Evolutionary conservation across 1,140 invertebrate genomes (phyloP).

Genomic region (Acromyrmex echinatior): DNA sequence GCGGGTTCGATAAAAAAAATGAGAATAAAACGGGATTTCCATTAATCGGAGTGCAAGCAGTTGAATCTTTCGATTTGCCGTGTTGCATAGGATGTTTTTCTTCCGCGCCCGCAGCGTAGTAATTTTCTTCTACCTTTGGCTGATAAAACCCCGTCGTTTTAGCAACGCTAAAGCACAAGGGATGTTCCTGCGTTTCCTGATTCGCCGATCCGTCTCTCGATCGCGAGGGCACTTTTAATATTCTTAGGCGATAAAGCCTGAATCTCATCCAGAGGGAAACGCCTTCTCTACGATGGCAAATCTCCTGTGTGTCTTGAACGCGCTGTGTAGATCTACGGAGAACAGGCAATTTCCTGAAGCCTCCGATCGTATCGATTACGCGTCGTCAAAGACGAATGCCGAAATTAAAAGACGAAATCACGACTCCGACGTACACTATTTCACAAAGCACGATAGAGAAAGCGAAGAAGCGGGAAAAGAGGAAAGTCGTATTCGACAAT

Average conservation of each 20-base stretch:
- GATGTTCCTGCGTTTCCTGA: constrained; percentile 38
- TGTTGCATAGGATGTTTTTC: constrained; percentile 38
- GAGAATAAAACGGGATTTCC: constrained; percentile 9
- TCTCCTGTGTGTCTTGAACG: constrained; percentile 32
- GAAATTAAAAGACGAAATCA: constrained; percentile 71
- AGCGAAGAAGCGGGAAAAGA: background rate
- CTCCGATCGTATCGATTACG: constrained; percentile 35
- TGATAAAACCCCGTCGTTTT: constrained; percentile 43
- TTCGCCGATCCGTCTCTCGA: constrained; percentile 55
- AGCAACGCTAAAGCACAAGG: constrained; percentile 7
- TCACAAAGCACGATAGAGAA: constrained; percentile 23
- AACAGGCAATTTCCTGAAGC: constrained; percentile 68
- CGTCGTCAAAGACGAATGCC: constrained; percentile 73
- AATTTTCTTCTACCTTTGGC: constrained; percentile 15
- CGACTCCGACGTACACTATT: constrained; percentile 41
- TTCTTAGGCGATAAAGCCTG: constrained; percentile 68
- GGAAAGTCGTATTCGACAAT: constrained; percentile 2
- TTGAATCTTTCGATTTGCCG: constrained; percentile 31
- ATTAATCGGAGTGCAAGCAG: constrained; percentile 29
- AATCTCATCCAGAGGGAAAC: constrained; percentile 57
- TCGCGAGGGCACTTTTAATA: constrained; percentile 66
- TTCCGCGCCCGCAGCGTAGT: constrained; percentile 47
- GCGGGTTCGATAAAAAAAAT: background rate
- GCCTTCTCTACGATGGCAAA: background rate
- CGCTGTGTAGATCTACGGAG: constrained; percentile 39